Base-by-base conservation (phyloP, 1,140 invertebrate species). In the Himalopsyche phryganea region DNA sequence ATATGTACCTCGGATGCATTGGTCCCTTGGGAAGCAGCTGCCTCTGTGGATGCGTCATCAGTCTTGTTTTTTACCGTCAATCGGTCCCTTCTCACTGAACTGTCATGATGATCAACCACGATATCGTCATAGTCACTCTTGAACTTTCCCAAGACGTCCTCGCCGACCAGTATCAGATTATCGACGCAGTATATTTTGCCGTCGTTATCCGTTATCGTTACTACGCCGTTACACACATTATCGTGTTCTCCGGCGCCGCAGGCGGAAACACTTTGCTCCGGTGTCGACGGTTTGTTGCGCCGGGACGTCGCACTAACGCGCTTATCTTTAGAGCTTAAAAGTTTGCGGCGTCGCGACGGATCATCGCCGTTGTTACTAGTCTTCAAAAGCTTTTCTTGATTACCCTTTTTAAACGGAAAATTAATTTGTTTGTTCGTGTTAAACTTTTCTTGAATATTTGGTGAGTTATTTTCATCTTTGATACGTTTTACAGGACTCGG, bases 151-250 rank as follows among this genome's bases (percentile, higher is more conserved):
- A 63, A 33, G 10, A 64, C 50, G 17, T 60, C 58, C 42, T 64
- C 62, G 6, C 42, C 53, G 6, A 64, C 53, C 33, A 64, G 53
- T n/a, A 64, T 52, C 17, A 64, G 45, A 44, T 60, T 64, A 40
- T 64, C 62, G 10, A 64, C 62, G 35, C 62, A 64, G 46, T 53
- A 64, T 13, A 64, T 57, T 41, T 58, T 58, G 13, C 62, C 62
- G 20, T 64, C 62, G 48, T 63, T 56, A 40, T 64, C 62, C 5
- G 62, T 58, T 36, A 64, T 58, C 4, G 58, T 60, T 13, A 64
- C 57, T 5, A 64, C 23, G 2, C 52, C 35, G 19, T 48, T 56
- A 36, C 40, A 58, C n/a, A 9, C n/a, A 14, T 13, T 17, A n/a
- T 28, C n/a, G n/a, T n/a, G n/a, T n/a, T n/a, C n/a, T n/a, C n/a